Conservation (phyloP, 1,140 invertebrate species). For the Portunus trituberculatus region DNA sequence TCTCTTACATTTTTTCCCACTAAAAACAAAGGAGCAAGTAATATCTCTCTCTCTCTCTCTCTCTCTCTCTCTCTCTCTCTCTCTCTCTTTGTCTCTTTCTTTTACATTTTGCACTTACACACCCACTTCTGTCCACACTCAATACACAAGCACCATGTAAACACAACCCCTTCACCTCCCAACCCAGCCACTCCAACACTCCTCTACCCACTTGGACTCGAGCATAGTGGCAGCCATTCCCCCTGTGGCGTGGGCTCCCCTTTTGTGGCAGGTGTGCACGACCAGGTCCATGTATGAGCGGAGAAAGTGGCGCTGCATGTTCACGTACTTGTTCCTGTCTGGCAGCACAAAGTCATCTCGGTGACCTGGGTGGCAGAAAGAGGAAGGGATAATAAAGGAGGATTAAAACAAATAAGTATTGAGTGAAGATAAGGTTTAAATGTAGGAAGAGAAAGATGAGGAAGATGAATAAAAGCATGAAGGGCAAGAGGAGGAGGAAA, state of each 20-base stretch:
- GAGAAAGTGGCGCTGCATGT: slow-evolving; percentile 85
- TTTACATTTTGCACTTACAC: too few species aligned
- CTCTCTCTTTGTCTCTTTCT: background rate
- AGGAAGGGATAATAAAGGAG: too few species aligned
- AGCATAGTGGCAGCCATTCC: slow-evolving; percentile 86
- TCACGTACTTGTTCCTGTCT: slow-evolving; percentile 86
- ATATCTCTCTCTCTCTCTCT: too few species aligned
- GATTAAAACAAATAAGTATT: too few species aligned
- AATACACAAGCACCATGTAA: too few species aligned
- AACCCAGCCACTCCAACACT: background rate
- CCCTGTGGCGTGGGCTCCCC: slow-evolving; percentile 85
- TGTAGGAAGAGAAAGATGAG: background rate
- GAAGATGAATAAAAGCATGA: background rate
- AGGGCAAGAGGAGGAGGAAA: too few species aligned
- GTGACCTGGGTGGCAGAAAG: slow-evolving; percentile 80
- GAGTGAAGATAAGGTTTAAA: too few species aligned
- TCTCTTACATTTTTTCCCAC: too few species aligned
- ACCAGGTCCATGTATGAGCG: slow-evolving; percentile 85
- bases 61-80: background rate
- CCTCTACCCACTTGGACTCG: slow-evolving; percentile 77
- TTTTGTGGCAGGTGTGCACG: slow-evolving; percentile 84
- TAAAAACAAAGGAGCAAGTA: background rate
- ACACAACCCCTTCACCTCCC: too few species aligned
- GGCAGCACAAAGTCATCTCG: slow-evolving; percentile 85
- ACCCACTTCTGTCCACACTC: background rate